Percentiles rank a stretch among this genome's conserved stretches.
phyloP scores from a whole-genome alignment of 1,140 invertebrate genomes.

The Pseudomyrmex dendroicus region DNA sequence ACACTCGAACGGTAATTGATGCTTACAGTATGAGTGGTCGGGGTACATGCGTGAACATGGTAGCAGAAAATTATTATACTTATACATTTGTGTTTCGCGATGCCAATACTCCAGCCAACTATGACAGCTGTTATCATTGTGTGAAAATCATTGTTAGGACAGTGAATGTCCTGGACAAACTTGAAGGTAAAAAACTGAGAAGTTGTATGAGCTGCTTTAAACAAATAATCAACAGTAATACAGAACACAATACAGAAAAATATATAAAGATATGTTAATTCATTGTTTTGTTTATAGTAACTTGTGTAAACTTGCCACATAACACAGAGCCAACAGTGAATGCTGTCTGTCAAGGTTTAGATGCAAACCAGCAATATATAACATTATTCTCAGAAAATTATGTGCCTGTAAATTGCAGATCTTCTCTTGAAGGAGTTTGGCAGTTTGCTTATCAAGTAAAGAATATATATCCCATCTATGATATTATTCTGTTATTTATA shows the following conservation, averaged over 20 bases:
- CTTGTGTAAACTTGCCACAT: conserved; percentile 89
- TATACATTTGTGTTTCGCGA: conserved; percentile 93
- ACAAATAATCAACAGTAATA: neutral
- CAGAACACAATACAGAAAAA: neutral
- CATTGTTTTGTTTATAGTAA: conserved; percentile 84
- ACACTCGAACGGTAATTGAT: conserved; percentile 93
- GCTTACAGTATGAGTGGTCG: conserved; percentile 90
- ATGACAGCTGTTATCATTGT: conserved; percentile 92
- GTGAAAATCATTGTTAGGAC: conserved; percentile 94
- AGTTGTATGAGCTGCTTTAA: too few species aligned
- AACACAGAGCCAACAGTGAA: conserved; percentile 89
- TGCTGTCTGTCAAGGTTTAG: conserved; percentile 90
- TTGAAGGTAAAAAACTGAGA: conserved; percentile 88
- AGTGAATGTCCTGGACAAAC: conserved; percentile 95
- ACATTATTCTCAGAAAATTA: conserved; percentile 96
- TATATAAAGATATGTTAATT: conserved; percentile 18
- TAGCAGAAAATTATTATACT: conserved; percentile 91
- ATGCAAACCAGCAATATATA: conserved; percentile 91
- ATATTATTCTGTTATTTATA: too few species aligned
- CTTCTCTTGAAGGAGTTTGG: conserved; percentile 97
- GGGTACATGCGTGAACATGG: conserved; percentile 90
- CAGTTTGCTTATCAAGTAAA: conserved; percentile 95
- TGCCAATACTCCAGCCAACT: conserved; percentile 57
- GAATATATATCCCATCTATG: neutral
- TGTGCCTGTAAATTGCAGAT: conserved; percentile 95